A percentile compares a stretch with the other conserved stretches of the same genome.
These are phyloP conservation scores for Perodicticus potto DNA, from an alignment of 2,797 vertebrate genomes.

Conservation along the genomic window DNA sequence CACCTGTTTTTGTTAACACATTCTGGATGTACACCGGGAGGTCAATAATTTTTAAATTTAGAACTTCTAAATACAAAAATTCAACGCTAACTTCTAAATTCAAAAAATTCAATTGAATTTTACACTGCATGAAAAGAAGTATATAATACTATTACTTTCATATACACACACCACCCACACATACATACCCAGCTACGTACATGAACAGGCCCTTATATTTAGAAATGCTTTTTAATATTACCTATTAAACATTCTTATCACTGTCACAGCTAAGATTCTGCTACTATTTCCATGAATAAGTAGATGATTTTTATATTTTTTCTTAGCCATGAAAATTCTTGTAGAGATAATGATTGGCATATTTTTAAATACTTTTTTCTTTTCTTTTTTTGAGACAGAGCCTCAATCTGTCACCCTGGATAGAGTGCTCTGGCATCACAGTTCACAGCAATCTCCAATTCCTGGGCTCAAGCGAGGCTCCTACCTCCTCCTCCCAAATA, in stretches of 20 bases:
- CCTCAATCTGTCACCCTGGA: too few species aligned
- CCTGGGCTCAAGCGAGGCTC: too few species aligned
- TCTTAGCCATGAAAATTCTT: constrained; percentile 31
- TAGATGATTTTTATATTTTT: neutral
- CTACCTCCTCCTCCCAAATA: too few species aligned
- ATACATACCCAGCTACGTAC: neutral
- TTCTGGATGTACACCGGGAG: neutral
- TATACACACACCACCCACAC: neutral
- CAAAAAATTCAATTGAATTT: neutral
- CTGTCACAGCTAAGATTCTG: constrained; percentile 32
- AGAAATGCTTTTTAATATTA: neutral
- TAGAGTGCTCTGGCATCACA: too few species aligned
- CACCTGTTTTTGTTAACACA: neutral
- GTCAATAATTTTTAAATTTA: neutral
- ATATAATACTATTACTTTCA: neutral
- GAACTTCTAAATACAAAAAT: neutral
- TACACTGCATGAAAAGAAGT: neutral
- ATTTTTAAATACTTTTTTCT: neutral
- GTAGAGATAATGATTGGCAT: constrained; percentile 31
- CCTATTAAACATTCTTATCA: neutral
- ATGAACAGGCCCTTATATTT: neutral
- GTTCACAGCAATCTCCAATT: too few species aligned
- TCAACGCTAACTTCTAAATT: neutral
- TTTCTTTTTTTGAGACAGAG: too few species aligned
- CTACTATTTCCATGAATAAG: neutral